Conservation (phyloP, 2,113 vertebrate species). For the Megaceryle torquata region DNA sequence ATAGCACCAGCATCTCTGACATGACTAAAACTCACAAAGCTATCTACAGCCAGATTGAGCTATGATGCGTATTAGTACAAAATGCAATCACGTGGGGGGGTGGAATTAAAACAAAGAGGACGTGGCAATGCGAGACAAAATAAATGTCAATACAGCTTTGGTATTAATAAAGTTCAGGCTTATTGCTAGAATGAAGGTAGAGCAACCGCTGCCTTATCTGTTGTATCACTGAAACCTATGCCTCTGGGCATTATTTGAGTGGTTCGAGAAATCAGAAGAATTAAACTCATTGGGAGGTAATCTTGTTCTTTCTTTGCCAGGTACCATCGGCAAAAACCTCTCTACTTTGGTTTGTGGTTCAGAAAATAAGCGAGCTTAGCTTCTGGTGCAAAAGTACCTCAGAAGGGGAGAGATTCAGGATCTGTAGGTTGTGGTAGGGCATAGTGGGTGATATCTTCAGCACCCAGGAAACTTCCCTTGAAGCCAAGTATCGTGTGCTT, state of each 20-base stretch:
- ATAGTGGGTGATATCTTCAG: neutral
- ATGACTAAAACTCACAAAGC: neutral
- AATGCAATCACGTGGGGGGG: fast-evolving
- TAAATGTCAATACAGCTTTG: neutral
- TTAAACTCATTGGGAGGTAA: neutral
- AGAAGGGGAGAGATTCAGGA: neutral
- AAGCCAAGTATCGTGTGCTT: neutral
- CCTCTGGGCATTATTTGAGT: neutral
- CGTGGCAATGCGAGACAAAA: neutral
- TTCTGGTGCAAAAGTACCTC: neutral
- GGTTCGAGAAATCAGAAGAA: neutral
- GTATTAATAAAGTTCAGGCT: neutral
- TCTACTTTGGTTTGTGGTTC: neutral
- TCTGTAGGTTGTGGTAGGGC: neutral
- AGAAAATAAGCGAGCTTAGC: neutral
- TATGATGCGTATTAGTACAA: neutral
- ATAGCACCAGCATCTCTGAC: neutral
- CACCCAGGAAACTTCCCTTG: neutral
- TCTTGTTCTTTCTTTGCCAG: neutral
- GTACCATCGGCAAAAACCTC: neutral
- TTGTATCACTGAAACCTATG: neutral
- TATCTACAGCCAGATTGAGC: neutral
- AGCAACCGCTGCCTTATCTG: too few relatives aligned
- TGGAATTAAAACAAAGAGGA: neutral
- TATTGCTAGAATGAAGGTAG: neutral